phyloP scores from a whole-genome alignment of 1,140 invertebrate species.

The Muscidifurax raptorellus region DNA sequence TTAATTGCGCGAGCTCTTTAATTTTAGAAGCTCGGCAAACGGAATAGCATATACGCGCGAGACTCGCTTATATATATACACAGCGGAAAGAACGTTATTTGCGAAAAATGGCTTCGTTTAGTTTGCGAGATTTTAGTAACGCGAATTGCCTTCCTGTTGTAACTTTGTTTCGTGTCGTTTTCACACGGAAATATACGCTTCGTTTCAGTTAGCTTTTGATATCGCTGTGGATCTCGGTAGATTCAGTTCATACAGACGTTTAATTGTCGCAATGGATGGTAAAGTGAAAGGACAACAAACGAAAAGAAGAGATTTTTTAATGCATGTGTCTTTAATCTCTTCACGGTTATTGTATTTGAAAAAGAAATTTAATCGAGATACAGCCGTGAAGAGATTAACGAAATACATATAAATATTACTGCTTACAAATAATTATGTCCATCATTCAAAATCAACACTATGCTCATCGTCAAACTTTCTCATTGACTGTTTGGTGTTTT shows the following conservation, averaged over 20 bases:
- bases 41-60: not conserved
- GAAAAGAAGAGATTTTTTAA: not conserved
- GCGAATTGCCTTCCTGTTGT: not conserved
- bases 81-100: not conserved
- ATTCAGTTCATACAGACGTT: not conserved
- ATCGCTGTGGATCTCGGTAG: not conserved
- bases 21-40: not conserved
- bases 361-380: not conserved
- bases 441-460: not conserved
- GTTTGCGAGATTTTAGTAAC: not conserved
- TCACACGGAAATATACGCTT: not conserved
- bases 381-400: not conserved
- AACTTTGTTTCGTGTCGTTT: not conserved
- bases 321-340: not conserved
- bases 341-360: not conserved
- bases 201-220: not conserved
- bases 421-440: not conserved
- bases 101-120: not conserved
- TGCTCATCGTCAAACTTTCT: not conserved
- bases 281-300: not conserved
- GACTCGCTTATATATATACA: not conserved
- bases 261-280: not conserved
- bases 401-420: not conserved
- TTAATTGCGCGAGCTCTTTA: not conserved
- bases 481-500: slow-evolving; percentile 24